phyloP scores from a whole-genome alignment of 2,113 vertebrate species.

The Gavialis gangeticus region DNA sequence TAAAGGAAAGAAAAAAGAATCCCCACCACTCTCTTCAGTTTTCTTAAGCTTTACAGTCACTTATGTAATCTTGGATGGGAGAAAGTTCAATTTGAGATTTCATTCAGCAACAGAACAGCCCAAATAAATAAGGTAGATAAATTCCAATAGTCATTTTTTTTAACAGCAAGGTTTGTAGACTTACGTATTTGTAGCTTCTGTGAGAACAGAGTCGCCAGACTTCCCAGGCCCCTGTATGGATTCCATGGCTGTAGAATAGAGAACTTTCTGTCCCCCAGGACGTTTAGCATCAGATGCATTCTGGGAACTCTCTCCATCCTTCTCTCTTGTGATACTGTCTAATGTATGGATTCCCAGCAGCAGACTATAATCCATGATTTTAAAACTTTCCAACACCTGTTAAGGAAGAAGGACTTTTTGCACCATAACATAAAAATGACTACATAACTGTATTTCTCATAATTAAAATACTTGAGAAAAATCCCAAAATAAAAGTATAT shows the following conservation, averaged over 20 bases:
- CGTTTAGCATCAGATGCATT: slow-evolving; percentile 85
- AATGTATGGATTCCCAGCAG: slow-evolving; percentile 93
- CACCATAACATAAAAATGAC: not conserved
- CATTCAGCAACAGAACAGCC: not conserved
- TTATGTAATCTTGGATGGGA: not conserved
- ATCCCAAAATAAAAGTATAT: not conserved
- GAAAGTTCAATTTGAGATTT: not conserved
- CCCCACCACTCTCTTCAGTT: too few relatives aligned
- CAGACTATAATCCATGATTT: slow-evolving; percentile 99
- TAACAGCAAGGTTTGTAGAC: slow-evolving; percentile 48
- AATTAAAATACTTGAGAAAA: not conserved
- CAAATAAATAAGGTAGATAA: not conserved
- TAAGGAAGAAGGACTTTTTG: not conserved
- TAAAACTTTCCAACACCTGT: slow-evolving; percentile 98
- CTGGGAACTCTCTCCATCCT: slow-evolving; percentile 83
- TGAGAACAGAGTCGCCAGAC: slow-evolving; percentile 85
- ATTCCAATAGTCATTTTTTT: not conserved
- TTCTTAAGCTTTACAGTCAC: not conserved
- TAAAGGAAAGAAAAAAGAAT: not conserved
- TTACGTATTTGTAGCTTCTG: slow-evolving; percentile 93
- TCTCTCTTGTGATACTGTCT: slow-evolving; percentile 86
- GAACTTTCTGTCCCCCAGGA: slow-evolving; percentile 90
- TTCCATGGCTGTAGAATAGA: slow-evolving; percentile 98
- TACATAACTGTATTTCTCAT: not conserved
- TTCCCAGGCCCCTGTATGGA: slow-evolving; percentile 97